phyloP scores from a whole-genome alignment of 2,113 vertebrate genomes.

The Rhinopomastus cyanomelas region DNA sequence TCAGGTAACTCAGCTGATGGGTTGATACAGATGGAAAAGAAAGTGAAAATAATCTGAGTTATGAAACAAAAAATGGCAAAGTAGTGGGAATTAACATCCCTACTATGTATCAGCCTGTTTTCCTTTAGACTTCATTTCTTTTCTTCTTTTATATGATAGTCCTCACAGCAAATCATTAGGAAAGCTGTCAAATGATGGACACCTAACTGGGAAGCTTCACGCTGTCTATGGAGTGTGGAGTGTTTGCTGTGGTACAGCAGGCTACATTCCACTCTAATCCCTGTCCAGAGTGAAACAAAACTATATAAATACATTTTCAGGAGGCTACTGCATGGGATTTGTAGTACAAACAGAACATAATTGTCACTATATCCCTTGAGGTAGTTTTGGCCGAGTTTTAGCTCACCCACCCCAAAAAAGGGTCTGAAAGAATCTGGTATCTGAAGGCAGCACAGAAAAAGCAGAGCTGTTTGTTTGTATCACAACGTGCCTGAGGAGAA shows the following conservation, averaged over 20 bases:
- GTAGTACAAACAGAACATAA: conserved; percentile 38
- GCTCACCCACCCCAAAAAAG: not conserved
- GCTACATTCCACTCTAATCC: conserved; percentile 51
- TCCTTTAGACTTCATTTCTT: not conserved
- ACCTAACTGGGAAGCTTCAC: conserved; percentile 10
- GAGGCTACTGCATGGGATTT: conserved; percentile 11
- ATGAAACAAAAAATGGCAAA: not conserved
- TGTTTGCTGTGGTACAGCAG: conserved; percentile 6
- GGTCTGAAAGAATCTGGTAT: not conserved
- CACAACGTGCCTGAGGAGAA: not conserved
- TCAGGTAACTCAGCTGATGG: no score
- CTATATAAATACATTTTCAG: conserved; percentile 34
- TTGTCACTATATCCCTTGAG: conserved; percentile 38
- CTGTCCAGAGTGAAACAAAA: conserved; percentile 49
- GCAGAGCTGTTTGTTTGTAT: not conserved
- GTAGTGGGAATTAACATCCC: not conserved
- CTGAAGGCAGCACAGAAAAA: not conserved
- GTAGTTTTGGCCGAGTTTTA: conserved; percentile 14
- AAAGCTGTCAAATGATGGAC: not conserved
- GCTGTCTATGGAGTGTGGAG: not conserved
- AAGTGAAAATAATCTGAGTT: not conserved
- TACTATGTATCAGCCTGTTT: not conserved
- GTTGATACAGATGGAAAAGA: not conserved
- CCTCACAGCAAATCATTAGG: not conserved
- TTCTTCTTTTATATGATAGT: no score